Conservation (phyloP, 2,797 vertebrate species). For the Melanotaenia parkinsoni region DNA sequence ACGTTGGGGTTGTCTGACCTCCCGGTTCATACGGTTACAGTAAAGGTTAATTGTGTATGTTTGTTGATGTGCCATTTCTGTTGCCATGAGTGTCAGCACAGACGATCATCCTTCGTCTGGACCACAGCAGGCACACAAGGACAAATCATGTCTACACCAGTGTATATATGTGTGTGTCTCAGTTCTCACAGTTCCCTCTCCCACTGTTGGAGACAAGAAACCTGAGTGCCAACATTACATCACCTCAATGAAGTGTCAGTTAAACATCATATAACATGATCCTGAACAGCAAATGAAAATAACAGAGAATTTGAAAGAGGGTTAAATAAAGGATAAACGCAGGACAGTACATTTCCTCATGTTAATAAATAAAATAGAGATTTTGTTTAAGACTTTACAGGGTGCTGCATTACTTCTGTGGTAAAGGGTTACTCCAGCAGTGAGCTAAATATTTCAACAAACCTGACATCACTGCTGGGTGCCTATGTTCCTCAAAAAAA, state of each 20-base stretch:
- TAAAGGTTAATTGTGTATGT: constrained; percentile 7
- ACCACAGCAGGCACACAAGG: constrained; percentile 65
- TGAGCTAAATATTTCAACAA: constrained; percentile 28
- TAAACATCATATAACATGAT: constrained; percentile 69
- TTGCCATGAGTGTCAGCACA: constrained; percentile 68
- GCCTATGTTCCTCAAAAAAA: constrained; percentile 15
- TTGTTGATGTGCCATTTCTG: constrained; percentile 60
- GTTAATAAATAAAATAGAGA: constrained; percentile 38
- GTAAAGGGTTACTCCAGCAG: constrained; percentile 29
- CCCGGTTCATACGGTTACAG: constrained; percentile 5
- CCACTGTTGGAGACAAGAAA: constrained; percentile 59
- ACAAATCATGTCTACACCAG: constrained; percentile 64
- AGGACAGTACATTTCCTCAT: constrained; percentile 38
- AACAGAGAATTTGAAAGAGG: constrained; percentile 56
- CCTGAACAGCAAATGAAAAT: constrained; percentile 64
- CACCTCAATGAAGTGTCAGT: constrained; percentile 70
- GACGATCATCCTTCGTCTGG: constrained; percentile 67
- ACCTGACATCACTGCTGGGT: constrained; percentile 10
- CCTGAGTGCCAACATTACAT: constrained; percentile 70
- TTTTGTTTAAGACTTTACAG: constrained; percentile 50
- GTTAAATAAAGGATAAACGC: constrained; percentile 36
- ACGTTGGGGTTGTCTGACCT: constrained; percentile 12
- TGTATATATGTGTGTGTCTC: constrained; percentile 32
- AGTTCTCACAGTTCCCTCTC: constrained; percentile 58
- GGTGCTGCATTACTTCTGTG: constrained; percentile 29